Percentiles rank a stretch among this genome's conserved stretches.
Conservation (phyloP, 2,797 vertebrate genomes). For the Rhincodon typus region DNA sequence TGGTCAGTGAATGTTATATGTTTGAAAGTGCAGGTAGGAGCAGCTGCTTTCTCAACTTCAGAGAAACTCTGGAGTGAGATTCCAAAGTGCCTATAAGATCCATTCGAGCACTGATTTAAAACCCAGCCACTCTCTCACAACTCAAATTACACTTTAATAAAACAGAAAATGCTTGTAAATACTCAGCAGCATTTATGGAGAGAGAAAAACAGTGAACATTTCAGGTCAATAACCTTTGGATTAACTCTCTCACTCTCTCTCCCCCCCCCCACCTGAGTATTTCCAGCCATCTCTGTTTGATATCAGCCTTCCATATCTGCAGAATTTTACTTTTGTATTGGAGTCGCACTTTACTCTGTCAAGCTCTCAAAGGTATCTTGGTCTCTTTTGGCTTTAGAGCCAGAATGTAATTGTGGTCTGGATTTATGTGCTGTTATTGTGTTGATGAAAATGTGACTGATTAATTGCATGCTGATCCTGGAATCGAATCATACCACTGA, state of each 20-base stretch:
- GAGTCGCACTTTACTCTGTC: background rate
- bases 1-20: background rate
- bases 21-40: background rate
- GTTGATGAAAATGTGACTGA: background rate
- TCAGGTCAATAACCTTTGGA: background rate
- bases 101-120: background rate
- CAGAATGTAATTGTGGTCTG: background rate
- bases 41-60: background rate
- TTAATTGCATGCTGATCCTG: background rate
- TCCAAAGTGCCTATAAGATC: background rate
- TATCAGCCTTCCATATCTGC: background rate
- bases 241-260: background rate
- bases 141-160: background rate
- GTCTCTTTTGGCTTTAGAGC: background rate
- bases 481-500: background rate
- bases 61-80: background rate
- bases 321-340: background rate
- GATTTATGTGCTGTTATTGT: background rate
- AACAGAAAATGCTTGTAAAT: background rate
- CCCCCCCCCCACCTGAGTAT: background rate
- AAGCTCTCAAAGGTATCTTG: background rate
- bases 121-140: background rate
- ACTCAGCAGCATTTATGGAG: background rate
- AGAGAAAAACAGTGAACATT: background rate
- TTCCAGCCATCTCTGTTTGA: background rate